Evolutionary conservation across 2,888 invertebrate genomes (phyloP).

Genomic region (Parnassius apollo): DNA sequence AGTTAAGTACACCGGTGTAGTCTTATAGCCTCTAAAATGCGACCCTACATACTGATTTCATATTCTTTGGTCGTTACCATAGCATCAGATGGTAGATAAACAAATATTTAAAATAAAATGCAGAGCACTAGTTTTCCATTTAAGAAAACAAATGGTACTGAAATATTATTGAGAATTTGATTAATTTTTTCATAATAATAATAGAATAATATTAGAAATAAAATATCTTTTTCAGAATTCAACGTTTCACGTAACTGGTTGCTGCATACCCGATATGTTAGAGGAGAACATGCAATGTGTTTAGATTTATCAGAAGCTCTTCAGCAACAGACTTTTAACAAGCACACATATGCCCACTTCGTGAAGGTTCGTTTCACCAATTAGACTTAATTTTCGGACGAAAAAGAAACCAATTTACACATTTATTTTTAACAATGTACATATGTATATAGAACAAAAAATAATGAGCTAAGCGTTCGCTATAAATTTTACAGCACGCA

Average conservation of each 20-base stretch:
- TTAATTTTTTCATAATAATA: too few species aligned
- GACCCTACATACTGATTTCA: too few species aligned
- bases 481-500: too few species aligned
- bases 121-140: background rate
- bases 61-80: slow-evolving; percentile 9
- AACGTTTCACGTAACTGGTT: slow-evolving; percentile 64
- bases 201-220: too few species aligned
- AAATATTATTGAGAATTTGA: background rate
- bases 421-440: too few species aligned
- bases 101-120: slow-evolving; percentile 4
- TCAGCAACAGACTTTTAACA: slow-evolving; percentile 55
- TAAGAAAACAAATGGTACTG: slow-evolving; percentile 10
- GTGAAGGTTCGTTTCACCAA: slow-evolving; percentile 51
- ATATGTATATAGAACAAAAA: too few species aligned
- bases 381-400: too few species aligned
- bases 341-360: slow-evolving; percentile 66
- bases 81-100: slow-evolving; percentile 4
- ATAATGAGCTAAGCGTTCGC: too few species aligned
- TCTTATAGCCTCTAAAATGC: too few species aligned
- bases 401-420: too few species aligned
- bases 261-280: slow-evolving; percentile 68
- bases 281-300: slow-evolving; percentile 66
- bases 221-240: slow-evolving; percentile 43
- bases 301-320: slow-evolving; percentile 61
- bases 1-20: too few species aligned